Evolutionary conservation across 2,113 vertebrate species (phyloP).

Genomic region (Charina bottae): DNA sequence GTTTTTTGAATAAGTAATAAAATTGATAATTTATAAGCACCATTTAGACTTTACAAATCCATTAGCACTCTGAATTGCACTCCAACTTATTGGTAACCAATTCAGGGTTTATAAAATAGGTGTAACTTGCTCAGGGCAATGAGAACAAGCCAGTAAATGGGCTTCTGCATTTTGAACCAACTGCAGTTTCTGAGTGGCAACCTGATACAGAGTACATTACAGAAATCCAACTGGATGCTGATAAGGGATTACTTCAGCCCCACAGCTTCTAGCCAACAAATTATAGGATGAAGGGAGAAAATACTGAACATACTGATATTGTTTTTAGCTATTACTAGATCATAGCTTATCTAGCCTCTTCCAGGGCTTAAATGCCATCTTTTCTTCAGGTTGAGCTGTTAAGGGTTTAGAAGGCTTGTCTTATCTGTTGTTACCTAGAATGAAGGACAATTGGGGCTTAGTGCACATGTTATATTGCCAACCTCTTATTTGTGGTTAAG

Average conservation of each 20-base stretch:
- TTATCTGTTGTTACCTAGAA: background rate
- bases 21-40: background rate
- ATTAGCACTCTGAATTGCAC: background rate
- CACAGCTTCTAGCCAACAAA: background rate
- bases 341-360: background rate
- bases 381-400: background rate
- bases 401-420: background rate
- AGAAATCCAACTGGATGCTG: background rate
- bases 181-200: background rate
- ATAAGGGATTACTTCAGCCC: no score
- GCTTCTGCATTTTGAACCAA: background rate
- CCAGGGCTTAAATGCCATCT: background rate
- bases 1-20: background rate
- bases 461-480: background rate
- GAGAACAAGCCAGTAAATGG: background rate
- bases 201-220: background rate
- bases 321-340: background rate
- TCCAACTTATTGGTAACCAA: background rate
- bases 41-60: background rate
- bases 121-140: background rate
- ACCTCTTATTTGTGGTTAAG: background rate
- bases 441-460: background rate
- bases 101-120: background rate
- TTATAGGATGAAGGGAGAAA: background rate
- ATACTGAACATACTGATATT: background rate